These are phyloP conservation scores for Tyto alba DNA, from an alignment of 2,113 vertebrate species.

Conservation along the genomic window DNA sequence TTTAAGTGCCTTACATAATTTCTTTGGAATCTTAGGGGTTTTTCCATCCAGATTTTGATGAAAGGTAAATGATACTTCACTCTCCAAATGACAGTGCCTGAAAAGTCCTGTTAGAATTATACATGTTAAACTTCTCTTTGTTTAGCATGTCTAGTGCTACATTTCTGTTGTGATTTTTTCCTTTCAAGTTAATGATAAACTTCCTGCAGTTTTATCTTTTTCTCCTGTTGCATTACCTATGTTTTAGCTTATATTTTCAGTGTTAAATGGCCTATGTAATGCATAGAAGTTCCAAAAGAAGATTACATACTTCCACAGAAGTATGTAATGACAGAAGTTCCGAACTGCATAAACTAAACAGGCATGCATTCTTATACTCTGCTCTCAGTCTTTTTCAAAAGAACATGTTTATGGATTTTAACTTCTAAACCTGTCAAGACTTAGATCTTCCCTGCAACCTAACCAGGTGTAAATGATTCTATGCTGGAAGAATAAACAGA, in stretches of 20 bases:
- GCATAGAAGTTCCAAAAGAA: not conserved
- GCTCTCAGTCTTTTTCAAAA: not conserved
- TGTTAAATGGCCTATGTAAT: not conserved
- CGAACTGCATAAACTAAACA: not conserved
- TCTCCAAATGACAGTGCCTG: not conserved
- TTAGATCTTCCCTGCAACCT: not conserved
- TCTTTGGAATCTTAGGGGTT: not conserved
- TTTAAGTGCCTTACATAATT: not conserved
- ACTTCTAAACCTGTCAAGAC: not conserved
- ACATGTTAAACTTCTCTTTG: not conserved
- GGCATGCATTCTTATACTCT: not conserved
- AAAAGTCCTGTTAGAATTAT: not conserved
- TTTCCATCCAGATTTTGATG: not conserved
- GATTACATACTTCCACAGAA: too few relatives aligned
- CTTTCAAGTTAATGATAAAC: not conserved
- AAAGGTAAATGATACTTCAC: not conserved
- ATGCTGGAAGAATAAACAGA: not conserved
- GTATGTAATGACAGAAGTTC: too few relatives aligned
- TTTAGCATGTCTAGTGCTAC: not conserved
- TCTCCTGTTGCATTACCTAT: not conserved
- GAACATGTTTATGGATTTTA: not conserved
- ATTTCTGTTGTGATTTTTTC: not conserved
- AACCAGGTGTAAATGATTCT: not conserved
- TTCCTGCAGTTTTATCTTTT: not conserved
- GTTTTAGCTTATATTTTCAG: not conserved